Percentiles rank a stretch among this genome's conserved stretches.
Evolutionary conservation across 2,797 vertebrate species (phyloP).

Genomic region (Rhinatrema bivittatum): DNA sequence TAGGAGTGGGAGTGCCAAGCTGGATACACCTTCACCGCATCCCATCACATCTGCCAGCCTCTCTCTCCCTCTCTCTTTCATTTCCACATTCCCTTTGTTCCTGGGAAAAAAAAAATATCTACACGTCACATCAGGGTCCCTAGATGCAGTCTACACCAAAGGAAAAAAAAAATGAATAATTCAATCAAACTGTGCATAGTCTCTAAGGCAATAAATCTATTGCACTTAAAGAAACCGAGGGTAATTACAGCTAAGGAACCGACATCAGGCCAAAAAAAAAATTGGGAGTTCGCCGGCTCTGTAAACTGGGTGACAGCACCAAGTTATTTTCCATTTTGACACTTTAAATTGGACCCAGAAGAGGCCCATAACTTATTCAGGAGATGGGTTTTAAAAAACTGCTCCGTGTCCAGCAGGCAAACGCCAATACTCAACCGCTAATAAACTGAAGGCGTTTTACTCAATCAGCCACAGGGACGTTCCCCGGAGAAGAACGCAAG

Average conservation of each 20-base stretch:
- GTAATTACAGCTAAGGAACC: conserved; percentile 60
- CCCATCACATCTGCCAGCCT: conserved; percentile 78
- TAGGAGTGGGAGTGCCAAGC: conserved; percentile 67
- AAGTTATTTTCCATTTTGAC: conserved; percentile 52
- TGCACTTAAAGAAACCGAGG: conserved; percentile 64
- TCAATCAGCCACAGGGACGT: conserved; percentile 43
- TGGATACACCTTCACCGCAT: conserved; percentile 78
- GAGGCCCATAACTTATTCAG: conserved; percentile 40
- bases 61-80: conserved; percentile 76
- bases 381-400: conserved; percentile 22
- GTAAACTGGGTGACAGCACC: conserved; percentile 51
- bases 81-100: conserved; percentile 80
- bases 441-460: conserved; percentile 35
- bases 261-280: conserved; percentile 56
- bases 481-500: conserved; percentile 5
- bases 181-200: conserved; percentile 71
- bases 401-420: conserved; percentile 17
- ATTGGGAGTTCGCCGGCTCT: conserved; percentile 37
- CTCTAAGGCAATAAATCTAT: conserved; percentile 68
- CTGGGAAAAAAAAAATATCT: conserved; percentile 64
- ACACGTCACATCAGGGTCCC: conserved; percentile 76
- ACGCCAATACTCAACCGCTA: conserved; percentile 22
- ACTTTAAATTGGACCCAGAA: conserved; percentile 43
- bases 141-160: conserved; percentile 73
- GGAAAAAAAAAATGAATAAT: conserved; percentile 73